Evolutionary conservation across 2,797 vertebrate species (phyloP).

Genomic region (Gymnothorax reevesii): DNA sequence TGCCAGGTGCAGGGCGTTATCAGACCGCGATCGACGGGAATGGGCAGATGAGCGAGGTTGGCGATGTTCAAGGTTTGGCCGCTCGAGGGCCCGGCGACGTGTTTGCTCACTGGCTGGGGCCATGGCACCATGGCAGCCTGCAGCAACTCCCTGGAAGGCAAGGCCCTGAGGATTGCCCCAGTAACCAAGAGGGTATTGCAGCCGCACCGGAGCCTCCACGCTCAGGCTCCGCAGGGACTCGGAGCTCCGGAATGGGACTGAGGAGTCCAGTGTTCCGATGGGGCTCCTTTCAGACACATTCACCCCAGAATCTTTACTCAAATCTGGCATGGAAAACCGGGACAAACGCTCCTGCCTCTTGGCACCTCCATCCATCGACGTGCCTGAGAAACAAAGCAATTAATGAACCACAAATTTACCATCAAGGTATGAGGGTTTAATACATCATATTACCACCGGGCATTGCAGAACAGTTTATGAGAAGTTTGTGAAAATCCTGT

Average conservation of each 20-base stretch:
- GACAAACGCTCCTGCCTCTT: slow-evolving; percentile 96
- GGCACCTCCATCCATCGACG: slow-evolving; percentile 87
- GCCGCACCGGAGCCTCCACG: slow-evolving; percentile 78
- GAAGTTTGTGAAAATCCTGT: no score
- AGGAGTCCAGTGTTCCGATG: slow-evolving; percentile 95
- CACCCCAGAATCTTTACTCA: slow-evolving; percentile 97
- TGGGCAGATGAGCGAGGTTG: slow-evolving; percentile 79
- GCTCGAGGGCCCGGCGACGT: slow-evolving; percentile 76
- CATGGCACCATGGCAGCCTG: slow-evolving; percentile 78
- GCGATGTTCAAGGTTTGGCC: slow-evolving; percentile 55
- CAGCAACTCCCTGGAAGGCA: slow-evolving; percentile 78
- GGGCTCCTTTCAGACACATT: slow-evolving; percentile 95
- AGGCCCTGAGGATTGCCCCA: slow-evolving; percentile 85
- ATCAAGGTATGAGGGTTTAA: not conserved
- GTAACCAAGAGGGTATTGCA: slow-evolving; percentile 82
- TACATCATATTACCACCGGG: not conserved
- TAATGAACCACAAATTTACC: no score
- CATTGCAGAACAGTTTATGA: not conserved
- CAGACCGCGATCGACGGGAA: slow-evolving; percentile 85
- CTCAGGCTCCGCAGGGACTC: slow-evolving; percentile 88
- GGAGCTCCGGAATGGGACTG: slow-evolving; percentile 90
- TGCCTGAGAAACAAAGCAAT: slow-evolving; percentile 68
- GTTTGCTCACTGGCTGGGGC: slow-evolving; percentile 86
- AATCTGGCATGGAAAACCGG: slow-evolving; percentile 96
- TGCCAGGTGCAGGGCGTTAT: slow-evolving; percentile 93